Percentiles rank a stretch among this genome's conserved stretches.
Evolutionary conservation across 1,140 invertebrate genomes (phyloP).

Genomic region (Hylyphantes graminicola): DNA sequence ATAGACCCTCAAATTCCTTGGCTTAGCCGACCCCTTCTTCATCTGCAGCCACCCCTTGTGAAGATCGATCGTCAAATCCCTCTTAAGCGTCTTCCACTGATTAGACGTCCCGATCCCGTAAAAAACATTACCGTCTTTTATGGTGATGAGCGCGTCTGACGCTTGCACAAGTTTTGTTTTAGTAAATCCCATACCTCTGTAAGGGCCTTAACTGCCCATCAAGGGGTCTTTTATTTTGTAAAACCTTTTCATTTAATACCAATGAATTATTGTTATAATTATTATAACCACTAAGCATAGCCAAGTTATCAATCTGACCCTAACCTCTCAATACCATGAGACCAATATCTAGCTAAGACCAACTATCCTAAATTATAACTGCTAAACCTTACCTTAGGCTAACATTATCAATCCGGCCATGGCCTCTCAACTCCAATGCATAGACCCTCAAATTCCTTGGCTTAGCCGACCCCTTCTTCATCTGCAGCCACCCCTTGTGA

Average conservation of each 20-base stretch:
- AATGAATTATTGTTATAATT: no score
- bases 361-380: no score
- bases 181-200: no score
- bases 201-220: no score
- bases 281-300: no score
- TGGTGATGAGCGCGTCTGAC: conserved; percentile 77
- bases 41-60: conserved; percentile 80
- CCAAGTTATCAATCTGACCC: no score
- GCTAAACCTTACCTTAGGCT: no score
- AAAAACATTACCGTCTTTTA: conserved; percentile 82
- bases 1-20: conserved; percentile 67
- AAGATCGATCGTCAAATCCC: conserved; percentile 91
- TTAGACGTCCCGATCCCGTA: conserved; percentile 81
- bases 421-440: conserved; percentile 79
- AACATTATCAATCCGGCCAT: conserved; percentile 84
- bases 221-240: no score
- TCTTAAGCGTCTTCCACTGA: conserved; percentile 83
- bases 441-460: conserved; percentile 67
- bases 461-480: conserved; percentile 76
- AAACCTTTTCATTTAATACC: no score
- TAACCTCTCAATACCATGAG: no score
- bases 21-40: conserved; percentile 75
- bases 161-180: no score
- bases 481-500: conserved; percentile 79
- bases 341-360: no score